Evolutionary conservation across 2,113 vertebrate genomes (phyloP).

Genomic region (Xiphophorus maculatus): DNA sequence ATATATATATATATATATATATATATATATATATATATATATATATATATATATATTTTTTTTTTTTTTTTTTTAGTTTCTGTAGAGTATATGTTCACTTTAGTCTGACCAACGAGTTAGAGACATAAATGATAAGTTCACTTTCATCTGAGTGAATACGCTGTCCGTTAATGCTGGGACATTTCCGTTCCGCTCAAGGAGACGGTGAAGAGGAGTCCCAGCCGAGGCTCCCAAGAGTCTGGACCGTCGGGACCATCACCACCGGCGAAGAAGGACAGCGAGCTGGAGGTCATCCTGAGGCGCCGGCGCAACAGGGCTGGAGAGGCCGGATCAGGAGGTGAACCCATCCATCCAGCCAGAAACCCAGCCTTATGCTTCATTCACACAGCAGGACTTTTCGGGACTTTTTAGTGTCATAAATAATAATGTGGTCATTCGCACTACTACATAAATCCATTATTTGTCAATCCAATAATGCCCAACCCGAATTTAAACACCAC

Average conservation of each 20-base stretch:
- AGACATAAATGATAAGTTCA: neutral
- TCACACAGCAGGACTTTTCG: too few species aligned
- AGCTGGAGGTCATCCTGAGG: conserved; percentile 83
- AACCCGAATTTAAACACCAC: too few species aligned
- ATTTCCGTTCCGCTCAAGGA: conserved; percentile 63
- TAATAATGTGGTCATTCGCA: too few species aligned
- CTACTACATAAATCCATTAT: too few species aligned
- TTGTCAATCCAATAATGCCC: too few species aligned
- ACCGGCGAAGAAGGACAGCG: conserved; percentile 78
- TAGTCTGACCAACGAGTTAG: neutral
- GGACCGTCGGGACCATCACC: conserved; percentile 57
- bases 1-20: too few species aligned
- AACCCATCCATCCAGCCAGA: neutral
- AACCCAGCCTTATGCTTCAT: too few species aligned
- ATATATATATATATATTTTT: too few species aligned
- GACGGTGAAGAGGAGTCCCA: conserved; percentile 83
- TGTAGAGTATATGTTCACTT: neutral
- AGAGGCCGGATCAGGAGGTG: conserved; percentile 71
- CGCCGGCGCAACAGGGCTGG: conserved; percentile 82
- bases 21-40: too few species aligned
- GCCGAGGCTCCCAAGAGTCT: conserved; percentile 79
- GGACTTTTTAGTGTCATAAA: too few species aligned
- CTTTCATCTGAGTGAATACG: neutral
- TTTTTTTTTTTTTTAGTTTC: neutral
- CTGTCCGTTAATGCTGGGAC: neutral